Base-by-base conservation (phyloP, 2,888 invertebrate genomes). In the Cheilosia soror region DNA sequence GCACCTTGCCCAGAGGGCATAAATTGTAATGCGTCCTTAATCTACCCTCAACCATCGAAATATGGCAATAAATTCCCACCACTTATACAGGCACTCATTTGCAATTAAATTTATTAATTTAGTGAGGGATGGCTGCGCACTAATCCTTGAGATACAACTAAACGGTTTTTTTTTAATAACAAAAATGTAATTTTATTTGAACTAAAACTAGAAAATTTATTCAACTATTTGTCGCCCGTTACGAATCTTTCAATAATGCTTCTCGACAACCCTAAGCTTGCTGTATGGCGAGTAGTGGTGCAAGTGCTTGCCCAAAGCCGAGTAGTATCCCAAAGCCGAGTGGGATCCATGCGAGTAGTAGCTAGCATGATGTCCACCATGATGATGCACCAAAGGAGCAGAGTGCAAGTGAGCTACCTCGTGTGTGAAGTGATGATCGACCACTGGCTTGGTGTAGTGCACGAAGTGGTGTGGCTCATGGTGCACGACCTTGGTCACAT, bases 381-480 rank as follows among this genome's bases (percentile, higher is more conserved):
- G 68, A 55, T 63, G 71, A 60, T 71, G 76, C 44, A 85, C 66
- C 62, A 81, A 55, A 31, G 85, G 81, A 57, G 85, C 81, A 27
- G 71, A 37, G 31, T 81, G 76, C 9, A 85, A 63, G 71, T 84
- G 91, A 9, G 88, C 88, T 42, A 90, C 85, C 81, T 90, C 89
- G 37, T 90, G 89, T 31, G 90, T 89, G 71, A 89, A 90, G 87
- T 91, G 91, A 84, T 91, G 91, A 79, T 91, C 91, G 40, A 91
- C 89, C 81, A 90, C 90, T 6, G 91, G 90, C 51, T 89, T 90
- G 80, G 90, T 89, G 83, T 91, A 91, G 75, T 91, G 91, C 88
- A 91, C 80, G 88, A 89, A 90, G n/a, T 91, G 91, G 85, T 91
- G 91, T 6, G 91, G 91, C 65, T 91, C 92, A 77, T 91, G 91